Base-by-base conservation (phyloP, 2,113 vertebrate species). In the Hymenochirus boettgeri region DNA sequence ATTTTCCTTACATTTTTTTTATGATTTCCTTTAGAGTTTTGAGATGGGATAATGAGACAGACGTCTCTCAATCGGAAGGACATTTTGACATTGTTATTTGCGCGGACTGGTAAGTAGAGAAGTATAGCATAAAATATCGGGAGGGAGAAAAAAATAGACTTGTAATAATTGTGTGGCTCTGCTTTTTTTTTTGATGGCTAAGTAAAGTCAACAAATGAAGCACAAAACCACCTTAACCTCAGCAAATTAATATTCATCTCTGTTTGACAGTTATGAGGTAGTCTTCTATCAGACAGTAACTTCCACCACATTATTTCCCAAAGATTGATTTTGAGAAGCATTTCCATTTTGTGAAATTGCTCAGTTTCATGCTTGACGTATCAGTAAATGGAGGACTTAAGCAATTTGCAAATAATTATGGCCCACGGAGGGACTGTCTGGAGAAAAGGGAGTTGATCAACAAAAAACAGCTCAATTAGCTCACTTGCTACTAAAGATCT, bases 351-450 rank as follows among this genome's bases (percentile, higher is more conserved):
- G 92, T 91, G 90, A 95, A 97, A 97, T 99, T 98, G 93, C 94
- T 97, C 89, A 91, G 94, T 97, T 99, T 99, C 96, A 97, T 96
- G 96, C 94, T 97, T 92, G 91, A 93, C 77, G 91, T 97, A 92
- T 94, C 92, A 90, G 93, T 92, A 98, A 99, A 99, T 98, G 95
- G 94, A 95, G 88, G 88, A 97, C 94, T 98, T 97, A 94, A 93
- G 93, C 96, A 99, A 99, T 98, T 97, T 97, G 96, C 96, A 97
- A 97, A 96, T 99, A 99, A 98, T 99, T 99, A 96, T 88, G 91
- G 89, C 92, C 92, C 91, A 81, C 93, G 86, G 92, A 93, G 90
- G 88, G 92, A 88, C 80, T 88, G 89, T 90, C 84, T 88, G 83
- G 86, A 92, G 91, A 89, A 90, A 91, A 91, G 87, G 86, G 89